Conservation (phyloP, 2,113 vertebrate genomes). For the Herpailurus yagouaroundi region DNA sequence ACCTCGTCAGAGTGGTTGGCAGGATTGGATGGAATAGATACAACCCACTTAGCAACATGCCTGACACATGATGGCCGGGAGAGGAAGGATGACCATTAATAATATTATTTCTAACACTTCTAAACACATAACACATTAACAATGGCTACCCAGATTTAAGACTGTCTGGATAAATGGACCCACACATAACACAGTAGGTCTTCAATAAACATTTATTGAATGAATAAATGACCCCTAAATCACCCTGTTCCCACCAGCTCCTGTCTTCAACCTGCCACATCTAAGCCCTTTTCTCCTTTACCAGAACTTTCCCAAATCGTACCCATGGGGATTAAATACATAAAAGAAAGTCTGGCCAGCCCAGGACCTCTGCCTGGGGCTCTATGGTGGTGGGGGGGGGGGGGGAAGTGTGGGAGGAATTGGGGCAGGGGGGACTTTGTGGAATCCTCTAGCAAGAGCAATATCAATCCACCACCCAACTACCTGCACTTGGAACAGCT, state of each 20-base stretch:
- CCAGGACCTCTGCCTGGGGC: neutral
- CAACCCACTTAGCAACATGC: neutral
- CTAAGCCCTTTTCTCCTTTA: neutral
- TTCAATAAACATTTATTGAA: neutral
- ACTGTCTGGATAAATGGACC: neutral
- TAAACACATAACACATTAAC: neutral
- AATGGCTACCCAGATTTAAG: neutral
- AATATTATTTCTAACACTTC: neutral
- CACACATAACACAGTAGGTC: neutral
- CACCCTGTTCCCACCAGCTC: neutral
- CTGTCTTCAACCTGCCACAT: neutral
- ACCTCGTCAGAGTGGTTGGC: neutral
- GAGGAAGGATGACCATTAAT: neutral
- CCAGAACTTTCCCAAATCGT: neutral
- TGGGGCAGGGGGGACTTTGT: neutral
- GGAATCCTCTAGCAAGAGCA: neutral
- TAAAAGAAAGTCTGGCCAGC: neutral
- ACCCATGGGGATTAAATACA: neutral
- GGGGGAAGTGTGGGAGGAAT: no score
- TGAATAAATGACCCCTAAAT: neutral
- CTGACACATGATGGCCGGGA: neutral
- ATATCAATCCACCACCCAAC: neutral
- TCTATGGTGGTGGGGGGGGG: neutral
- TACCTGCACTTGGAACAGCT: neutral
- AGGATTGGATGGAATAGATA: neutral